Evolutionary conservation across 2,888 invertebrate genomes (phyloP), one percentile per base, ranked within the genome.

Genomic region (Diarsia rubi): DNA sequence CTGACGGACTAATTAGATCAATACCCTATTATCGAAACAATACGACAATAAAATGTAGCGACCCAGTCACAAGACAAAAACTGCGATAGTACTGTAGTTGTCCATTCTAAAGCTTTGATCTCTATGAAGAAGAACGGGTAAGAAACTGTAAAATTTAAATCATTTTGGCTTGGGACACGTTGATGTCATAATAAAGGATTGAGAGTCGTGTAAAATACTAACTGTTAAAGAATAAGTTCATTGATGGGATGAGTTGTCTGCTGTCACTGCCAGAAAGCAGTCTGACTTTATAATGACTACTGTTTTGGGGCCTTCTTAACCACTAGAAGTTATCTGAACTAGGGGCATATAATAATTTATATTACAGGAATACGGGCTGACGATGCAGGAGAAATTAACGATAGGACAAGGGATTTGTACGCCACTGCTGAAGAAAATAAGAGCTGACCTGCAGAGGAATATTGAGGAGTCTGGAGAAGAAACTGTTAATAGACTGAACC

Each of bases 401-500:
- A 99, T 99, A 86, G 99, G 99, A 0, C 99, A 99, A 94, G 99
- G 99, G 3, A 99, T 99, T 85, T 99, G 99, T 92, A 99, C 99
- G 21, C 99, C 99, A 0, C 95, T 99, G 68, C 96, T 99, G 81
- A 98, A 99, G 91, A 99, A 99, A 94, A 99, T 99, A 85, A 97
- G 98, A 84, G 98, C 99, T 0, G 99, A 99, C 94, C 95, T 99
- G 67, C 99, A 99, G 92, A 97, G 99, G 75, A 99, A 99, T 91
- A 98, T 99, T 81, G 99, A 98, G 92, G 99, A 99, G 90, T 97
- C 98, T 4, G 98, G 98, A 0, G 99, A 99, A 91, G 99, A 99
- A 94, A 99, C 98, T 69, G 99, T 99, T 47, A 99, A 99, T 91
- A 97, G 99, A 82, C 96, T 99, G 37, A 99, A 99, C 97, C 99